Percentiles rank a stretch among this genome's conserved stretches.
These are phyloP conservation scores for Priocnemis perturbator DNA, from an alignment of 2,888 invertebrate species.

Conservation along the genomic window DNA sequence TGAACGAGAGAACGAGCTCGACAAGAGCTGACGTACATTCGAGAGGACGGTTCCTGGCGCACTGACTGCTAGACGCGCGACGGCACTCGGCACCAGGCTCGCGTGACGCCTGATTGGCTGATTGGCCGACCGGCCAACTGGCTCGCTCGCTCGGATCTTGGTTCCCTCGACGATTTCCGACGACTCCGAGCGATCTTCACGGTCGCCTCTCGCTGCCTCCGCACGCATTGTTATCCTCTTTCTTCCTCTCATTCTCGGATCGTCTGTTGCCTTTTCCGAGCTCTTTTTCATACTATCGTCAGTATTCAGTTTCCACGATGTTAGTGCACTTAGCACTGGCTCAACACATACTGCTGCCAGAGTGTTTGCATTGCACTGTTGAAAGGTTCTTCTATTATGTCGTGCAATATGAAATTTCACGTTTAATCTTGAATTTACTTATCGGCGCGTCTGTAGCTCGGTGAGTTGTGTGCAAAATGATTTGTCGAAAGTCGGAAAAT, in stretches of 20 bases:
- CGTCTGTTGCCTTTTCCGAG: not conserved
- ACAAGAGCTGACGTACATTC: too few species aligned
- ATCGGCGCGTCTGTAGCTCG: too few species aligned
- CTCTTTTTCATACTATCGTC: not conserved
- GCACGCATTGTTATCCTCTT: conserved; percentile 26
- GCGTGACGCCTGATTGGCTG: conserved; percentile 64
- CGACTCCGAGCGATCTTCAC: conserved; percentile 42
- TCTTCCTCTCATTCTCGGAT: conserved; percentile 30
- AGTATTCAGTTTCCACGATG: too few species aligned
- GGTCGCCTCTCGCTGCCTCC: conserved; percentile 27
- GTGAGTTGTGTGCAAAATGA: too few species aligned
- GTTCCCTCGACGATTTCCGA: conserved; percentile 33
- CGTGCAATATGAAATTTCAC: too few species aligned
- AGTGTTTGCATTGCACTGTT: too few species aligned
- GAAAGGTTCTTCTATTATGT: too few species aligned
- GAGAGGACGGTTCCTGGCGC: conserved; percentile 47
- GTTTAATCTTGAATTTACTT: too few species aligned
- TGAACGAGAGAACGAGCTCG: too few species aligned
- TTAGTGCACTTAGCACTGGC: too few species aligned
- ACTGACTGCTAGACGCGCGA: conserved; percentile 49
- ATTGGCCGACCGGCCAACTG: conserved; percentile 56
- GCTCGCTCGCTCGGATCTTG: conserved; percentile 40
- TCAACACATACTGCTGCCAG: too few species aligned
- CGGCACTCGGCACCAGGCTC: conserved; percentile 44
- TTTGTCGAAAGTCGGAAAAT: too few species aligned